Evolutionary conservation across 2,797 vertebrate species (phyloP).

Genomic region (Lutjanus campechanus): DNA sequence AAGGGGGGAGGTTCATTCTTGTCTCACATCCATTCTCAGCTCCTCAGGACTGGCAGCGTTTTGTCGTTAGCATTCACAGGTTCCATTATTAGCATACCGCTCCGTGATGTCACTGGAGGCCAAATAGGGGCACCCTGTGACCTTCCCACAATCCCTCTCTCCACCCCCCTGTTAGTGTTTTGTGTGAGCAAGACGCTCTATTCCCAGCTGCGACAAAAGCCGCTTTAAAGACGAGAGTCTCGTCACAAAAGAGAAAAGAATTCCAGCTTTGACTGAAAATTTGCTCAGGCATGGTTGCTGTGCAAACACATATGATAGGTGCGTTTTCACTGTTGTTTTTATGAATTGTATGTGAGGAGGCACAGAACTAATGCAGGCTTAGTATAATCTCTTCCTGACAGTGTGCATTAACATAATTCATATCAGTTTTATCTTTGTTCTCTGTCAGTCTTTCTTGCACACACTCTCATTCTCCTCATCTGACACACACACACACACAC

Average conservation of each 20-base stretch:
- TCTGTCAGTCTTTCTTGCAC: constrained; percentile 8
- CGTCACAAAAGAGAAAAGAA: constrained; percentile 57
- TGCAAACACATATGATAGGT: constrained; percentile 28
- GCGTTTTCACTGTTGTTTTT: constrained; percentile 22
- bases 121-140: constrained; percentile 78
- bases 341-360: constrained; percentile 16
- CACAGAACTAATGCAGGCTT: constrained; percentile 34
- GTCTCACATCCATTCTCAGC: constrained; percentile 63
- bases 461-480: constrained; percentile 10
- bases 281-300: constrained; percentile 23
- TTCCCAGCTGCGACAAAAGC: constrained; percentile 77
- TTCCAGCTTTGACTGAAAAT: constrained; percentile 42
- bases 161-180: constrained; percentile 65
- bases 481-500: background rate
- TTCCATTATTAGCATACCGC: constrained; percentile 77
- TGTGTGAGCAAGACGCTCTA: constrained; percentile 66
- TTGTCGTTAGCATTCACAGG: constrained; percentile 71
- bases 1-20: constrained; percentile 49
- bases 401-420: constrained; percentile 45
- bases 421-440: constrained; percentile 43
- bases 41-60: constrained; percentile 58
- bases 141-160: constrained; percentile 80
- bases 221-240: constrained; percentile 65
- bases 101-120: constrained; percentile 79
- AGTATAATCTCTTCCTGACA: constrained; percentile 40